Evolutionary conservation across 1,140 invertebrate species (phyloP), one percentile per base, ranked within the genome.

Genomic region (Stenopsyche tienmushanensis): DNA sequence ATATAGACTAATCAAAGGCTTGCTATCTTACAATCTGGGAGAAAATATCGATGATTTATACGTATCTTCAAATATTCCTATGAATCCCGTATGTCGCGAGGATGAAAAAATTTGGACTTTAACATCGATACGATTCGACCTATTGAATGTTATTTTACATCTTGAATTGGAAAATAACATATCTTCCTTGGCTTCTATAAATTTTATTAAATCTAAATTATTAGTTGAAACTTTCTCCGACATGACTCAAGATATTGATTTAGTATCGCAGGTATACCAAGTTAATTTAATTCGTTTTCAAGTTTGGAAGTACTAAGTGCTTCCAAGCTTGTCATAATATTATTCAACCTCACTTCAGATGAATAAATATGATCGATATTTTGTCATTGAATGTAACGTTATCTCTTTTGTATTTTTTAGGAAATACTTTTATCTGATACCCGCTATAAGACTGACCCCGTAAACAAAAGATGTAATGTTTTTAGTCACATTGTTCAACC

Each of bases 401-500:
- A 47, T 18, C 18, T 52, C 7, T 2, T 55, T 3, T 63, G 47
- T 49, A 17, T 60, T 26, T 57, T 52, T 7, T 70, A 81, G 75
- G 94, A 97, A 78, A 97, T 98, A 74, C 76, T 93, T 0, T 85
- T 96, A 47, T 86, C 85, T 34, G 96, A 97, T 75, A 92, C 89
- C 9, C 83, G 92, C 64, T 93, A 84, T 72, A 78, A 84, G 49
- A 82, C 84, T 66, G 83, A 85, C 72, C 88, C 89, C 24, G 84
- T 83, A 25, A 88, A 90, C 74, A 83, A 85, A 52, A 78, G 86
- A 59, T 86, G 86, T 25, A 97, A 97, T 79, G 88, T 96, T 45
- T 98, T 98, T 77, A 89, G 86, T 24, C 89, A 90, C 72, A 97
- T 98, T 74, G 79, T 98, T 42, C 88, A 94, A 75, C 93, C 94